Conservation (phyloP, 30 jellyfish, hydroid and myxozoan species). For the Aurelia sp. region DNA sequence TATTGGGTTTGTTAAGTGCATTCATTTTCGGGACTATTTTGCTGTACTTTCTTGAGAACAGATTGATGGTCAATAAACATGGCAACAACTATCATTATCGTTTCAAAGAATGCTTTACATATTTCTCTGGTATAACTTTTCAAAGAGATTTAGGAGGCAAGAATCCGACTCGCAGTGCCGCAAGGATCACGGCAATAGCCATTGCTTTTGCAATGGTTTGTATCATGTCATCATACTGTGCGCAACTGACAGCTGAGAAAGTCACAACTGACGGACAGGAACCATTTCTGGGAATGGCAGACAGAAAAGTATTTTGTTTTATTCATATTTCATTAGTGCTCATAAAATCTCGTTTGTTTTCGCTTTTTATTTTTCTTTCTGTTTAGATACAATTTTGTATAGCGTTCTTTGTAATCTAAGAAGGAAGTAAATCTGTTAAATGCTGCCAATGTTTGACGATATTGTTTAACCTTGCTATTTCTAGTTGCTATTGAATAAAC, state of each 20-base stretch:
- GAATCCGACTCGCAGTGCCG: conserved; percentile 74
- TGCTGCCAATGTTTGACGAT: too few relatives aligned
- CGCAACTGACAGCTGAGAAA: conserved; percentile 85
- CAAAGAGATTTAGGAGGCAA: conserved; percentile 97
- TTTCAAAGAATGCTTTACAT: conserved; percentile 71
- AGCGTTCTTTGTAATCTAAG: too few relatives aligned
- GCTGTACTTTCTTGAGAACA: conserved; percentile 69
- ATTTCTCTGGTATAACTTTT: conserved; percentile 83
- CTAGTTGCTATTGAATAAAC: too few relatives aligned
- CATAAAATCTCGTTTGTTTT: too few relatives aligned
- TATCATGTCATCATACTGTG: conserved; percentile 88
- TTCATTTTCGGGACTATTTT: conserved; percentile 46
- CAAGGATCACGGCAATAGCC: conserved; percentile 78
- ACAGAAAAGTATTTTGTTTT: conserved; percentile 61
- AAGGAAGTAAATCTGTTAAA: too few relatives aligned
- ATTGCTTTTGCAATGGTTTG: conserved; percentile 92
- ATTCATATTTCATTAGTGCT: too few relatives aligned
- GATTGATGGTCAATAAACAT: background rate
- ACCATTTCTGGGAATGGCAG: conserved; percentile 81
- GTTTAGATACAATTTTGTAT: too few relatives aligned
- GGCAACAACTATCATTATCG: conserved; percentile 6
- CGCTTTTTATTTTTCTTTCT: too few relatives aligned
- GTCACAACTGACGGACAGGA: conserved; percentile 52
- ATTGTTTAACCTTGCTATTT: too few relatives aligned
- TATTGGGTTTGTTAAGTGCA: conserved; percentile 33